phyloP scores from a whole-genome alignment of 2,888 invertebrate genomes.

The Cyclophora punctaria region DNA sequence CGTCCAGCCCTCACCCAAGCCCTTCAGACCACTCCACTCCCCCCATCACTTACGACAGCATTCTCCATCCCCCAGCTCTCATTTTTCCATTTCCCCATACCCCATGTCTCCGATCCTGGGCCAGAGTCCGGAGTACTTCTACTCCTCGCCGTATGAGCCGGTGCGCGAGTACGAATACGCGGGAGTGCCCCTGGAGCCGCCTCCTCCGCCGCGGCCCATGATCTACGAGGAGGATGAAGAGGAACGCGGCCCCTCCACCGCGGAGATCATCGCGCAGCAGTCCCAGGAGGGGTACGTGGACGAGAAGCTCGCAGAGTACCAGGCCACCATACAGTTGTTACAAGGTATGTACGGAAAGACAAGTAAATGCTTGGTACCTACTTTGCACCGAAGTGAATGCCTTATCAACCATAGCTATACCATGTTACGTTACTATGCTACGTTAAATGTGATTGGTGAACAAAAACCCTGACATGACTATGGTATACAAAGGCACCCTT shows the following conservation, averaged over 20 bases:
- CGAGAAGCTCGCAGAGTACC: conserved; percentile 94
- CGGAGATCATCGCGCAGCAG: conserved; percentile 94
- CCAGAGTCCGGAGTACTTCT: conserved; percentile 76
- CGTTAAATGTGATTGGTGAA: no score
- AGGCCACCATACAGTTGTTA: conserved; percentile 90
- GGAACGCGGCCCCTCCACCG: conserved; percentile 88
- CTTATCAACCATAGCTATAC: no score
- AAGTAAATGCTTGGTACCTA: no score
- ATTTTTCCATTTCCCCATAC: conserved; percentile 69
- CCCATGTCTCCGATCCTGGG: conserved; percentile 76
- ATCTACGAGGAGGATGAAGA: conserved; percentile 79
- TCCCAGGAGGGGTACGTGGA: conserved; percentile 96
- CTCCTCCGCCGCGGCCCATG: conserved; percentile 81
- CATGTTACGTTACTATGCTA: no score
- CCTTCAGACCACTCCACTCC: conserved; percentile 63
- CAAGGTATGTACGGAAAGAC: conserved; percentile 77
- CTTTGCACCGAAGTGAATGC: no score
- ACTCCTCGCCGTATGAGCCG: conserved; percentile 74
- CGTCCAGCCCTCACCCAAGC: conserved; percentile 73
- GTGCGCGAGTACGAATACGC: conserved; percentile 81
- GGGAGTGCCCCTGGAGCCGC: conserved; percentile 85
- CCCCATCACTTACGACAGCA: conserved; percentile 61
- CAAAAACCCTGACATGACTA: no score
- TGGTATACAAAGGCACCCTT: no score
- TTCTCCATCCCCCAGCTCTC: conserved; percentile 66